A percentile compares a stretch with the other conserved stretches of the same genome.
Evolutionary conservation across 2,797 vertebrate genomes (phyloP).

Genomic region (Oreortyx pictus): DNA sequence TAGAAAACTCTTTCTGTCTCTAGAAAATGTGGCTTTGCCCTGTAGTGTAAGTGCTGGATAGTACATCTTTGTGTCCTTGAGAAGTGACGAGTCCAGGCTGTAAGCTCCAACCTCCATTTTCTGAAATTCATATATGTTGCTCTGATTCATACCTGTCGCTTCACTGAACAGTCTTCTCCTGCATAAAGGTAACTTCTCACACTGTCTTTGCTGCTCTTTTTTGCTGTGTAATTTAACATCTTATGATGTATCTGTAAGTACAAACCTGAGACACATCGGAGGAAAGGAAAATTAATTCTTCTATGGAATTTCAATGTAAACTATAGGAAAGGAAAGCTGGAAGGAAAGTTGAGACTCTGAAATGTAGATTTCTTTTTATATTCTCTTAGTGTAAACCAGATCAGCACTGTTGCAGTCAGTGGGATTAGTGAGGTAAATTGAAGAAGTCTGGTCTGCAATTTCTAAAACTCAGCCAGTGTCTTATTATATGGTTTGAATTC

Average conservation of each 20-base stretch:
- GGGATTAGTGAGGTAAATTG: not conserved
- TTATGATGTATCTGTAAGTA: not conserved
- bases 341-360: not conserved
- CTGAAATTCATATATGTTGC: not conserved
- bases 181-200: conserved; percentile 1
- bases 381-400: not conserved
- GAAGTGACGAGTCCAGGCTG: not conserved
- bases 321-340: not conserved
- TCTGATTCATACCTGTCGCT: not conserved
- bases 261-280: not conserved
- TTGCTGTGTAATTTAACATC: conserved; percentile 14
- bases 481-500: not conserved
- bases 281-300: not conserved
- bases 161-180: not conserved
- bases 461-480: not conserved
- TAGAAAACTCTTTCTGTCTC: not conserved
- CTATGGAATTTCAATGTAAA: not conserved
- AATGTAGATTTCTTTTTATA: not conserved
- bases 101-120: not conserved
- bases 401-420: not conserved
- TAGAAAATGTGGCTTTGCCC: not conserved
- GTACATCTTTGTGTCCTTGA: not conserved
- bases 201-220: not conserved
- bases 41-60: accelerated
- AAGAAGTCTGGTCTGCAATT: not conserved